Conservation (phyloP, 92 coral and sea anemone genomes). For the Epizoanthus stellaris region DNA sequence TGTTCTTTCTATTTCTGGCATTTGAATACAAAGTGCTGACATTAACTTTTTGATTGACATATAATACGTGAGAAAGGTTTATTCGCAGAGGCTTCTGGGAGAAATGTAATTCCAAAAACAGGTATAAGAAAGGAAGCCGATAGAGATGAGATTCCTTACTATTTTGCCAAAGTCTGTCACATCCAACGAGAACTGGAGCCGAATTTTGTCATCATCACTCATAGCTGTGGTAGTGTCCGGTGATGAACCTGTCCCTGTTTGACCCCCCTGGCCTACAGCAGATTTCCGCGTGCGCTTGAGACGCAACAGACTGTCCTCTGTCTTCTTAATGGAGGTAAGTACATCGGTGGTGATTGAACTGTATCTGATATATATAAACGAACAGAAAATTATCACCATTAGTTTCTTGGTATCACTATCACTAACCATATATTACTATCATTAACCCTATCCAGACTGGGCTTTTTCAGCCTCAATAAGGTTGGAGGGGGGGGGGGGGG, state of each 20-base stretch:
- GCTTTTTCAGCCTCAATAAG: too few species aligned
- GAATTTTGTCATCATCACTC: conserved; percentile 98
- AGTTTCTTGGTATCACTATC: too few species aligned
- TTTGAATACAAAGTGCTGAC: too few species aligned
- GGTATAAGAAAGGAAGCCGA: too few species aligned
- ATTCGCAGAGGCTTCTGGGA: too few species aligned
- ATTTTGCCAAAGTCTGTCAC: conserved; percentile 90
- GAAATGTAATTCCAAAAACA: too few species aligned
- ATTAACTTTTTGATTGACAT: too few species aligned
- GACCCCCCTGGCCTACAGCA: conserved; percentile 61
- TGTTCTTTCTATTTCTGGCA: too few species aligned
- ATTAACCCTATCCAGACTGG: too few species aligned
- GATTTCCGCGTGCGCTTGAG: conserved; percentile 91
- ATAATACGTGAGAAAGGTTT: too few species aligned
- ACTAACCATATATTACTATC: too few species aligned
- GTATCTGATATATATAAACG: conserved; percentile 60
- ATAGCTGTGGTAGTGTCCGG: conserved; percentile 69
- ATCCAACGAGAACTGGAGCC: conserved; percentile 92
- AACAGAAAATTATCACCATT: neutral
- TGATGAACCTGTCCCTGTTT: conserved; percentile 43
- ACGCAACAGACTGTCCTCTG: conserved; percentile 96
- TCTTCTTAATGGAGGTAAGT: conserved; percentile 91
- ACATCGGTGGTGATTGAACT: conserved; percentile 89
- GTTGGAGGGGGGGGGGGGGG: too few species aligned
- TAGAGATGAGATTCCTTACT: conserved; percentile 56